phyloP scores from a whole-genome alignment of 2,113 vertebrate genomes.

The Amblyopsis rosae region DNA sequence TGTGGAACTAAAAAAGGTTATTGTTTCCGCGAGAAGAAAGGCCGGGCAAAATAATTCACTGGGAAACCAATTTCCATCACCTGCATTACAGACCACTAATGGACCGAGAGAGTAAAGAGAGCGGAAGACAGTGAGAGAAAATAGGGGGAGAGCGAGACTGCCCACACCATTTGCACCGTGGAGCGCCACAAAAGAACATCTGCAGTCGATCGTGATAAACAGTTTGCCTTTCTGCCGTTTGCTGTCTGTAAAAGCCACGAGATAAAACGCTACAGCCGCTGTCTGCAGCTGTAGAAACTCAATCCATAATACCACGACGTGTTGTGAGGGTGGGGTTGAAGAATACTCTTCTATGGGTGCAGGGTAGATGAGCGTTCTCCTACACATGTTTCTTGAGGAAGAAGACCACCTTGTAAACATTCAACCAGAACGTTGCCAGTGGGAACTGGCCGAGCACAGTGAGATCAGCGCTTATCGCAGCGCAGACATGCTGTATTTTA shows the following conservation, averaged over 20 bases:
- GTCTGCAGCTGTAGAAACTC: slow-evolving; percentile 25
- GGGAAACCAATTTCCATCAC: slow-evolving; percentile 77
- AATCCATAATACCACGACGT: slow-evolving; percentile 33
- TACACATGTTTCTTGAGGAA: neutral
- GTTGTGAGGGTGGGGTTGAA: neutral
- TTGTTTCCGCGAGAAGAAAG: slow-evolving; percentile 43
- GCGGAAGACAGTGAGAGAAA: slow-evolving; percentile 9
- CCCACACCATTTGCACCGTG: slow-evolving; percentile 58
- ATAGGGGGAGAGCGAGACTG: slow-evolving; percentile 44
- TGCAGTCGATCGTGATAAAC: slow-evolving; percentile 70
- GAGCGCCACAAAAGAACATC: slow-evolving; percentile 62
- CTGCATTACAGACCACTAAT: slow-evolving; percentile 59
- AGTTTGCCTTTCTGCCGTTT: slow-evolving; percentile 53
- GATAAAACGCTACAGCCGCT: slow-evolving; percentile 52
- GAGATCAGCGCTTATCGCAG: slow-evolving; percentile 30
- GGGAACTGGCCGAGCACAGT: slow-evolving; percentile 11
- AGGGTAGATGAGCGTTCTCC: too few relatives aligned
- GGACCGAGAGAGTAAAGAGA: slow-evolving; percentile 36
- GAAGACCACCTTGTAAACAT: neutral
- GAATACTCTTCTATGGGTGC: too few relatives aligned
- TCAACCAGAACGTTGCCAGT: too few relatives aligned
- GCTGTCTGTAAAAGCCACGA: slow-evolving; percentile 56
- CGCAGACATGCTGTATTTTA: slow-evolving; percentile 16
- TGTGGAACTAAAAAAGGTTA: slow-evolving; percentile 18
- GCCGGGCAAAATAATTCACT: slow-evolving; percentile 68